Evolutionary conservation across 2,888 invertebrate species (phyloP).

Genomic region (Thera britannica): DNA sequence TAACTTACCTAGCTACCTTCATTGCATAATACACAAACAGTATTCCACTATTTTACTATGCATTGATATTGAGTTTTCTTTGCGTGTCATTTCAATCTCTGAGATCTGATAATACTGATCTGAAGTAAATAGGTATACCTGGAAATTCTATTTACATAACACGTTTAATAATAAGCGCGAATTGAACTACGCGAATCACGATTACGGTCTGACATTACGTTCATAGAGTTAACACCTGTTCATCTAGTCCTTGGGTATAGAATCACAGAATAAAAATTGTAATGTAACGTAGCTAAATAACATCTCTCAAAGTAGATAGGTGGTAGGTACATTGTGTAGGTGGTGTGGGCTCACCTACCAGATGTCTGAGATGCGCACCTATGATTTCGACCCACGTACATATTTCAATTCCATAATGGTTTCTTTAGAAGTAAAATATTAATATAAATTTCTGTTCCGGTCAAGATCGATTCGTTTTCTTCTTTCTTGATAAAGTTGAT

Average conservation of each 20-base stretch:
- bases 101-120: background rate
- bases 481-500: too few relatives aligned
- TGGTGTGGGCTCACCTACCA: background rate
- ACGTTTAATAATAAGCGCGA: conserved; percentile 16
- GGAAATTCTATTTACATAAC: background rate
- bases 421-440: too few relatives aligned
- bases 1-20: background rate
- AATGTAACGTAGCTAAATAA: background rate
- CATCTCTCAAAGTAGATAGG: background rate
- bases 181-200: conserved; percentile 36
- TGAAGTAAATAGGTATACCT: background rate
- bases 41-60: too few relatives aligned
- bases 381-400: too few relatives aligned
- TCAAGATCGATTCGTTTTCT: too few relatives aligned
- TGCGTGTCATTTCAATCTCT: too few relatives aligned
- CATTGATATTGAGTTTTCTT: too few relatives aligned
- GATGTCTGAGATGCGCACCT: background rate
- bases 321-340: background rate
- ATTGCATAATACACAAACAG: too few relatives aligned
- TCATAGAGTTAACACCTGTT: conserved; percentile 37
- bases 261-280: background rate
- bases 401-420: too few relatives aligned
- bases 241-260: conserved; percentile 30
- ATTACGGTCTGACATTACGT: conserved; percentile 24
- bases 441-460: too few relatives aligned